Evolutionary conservation across 2,888 invertebrate genomes (phyloP).

Genomic region (Hermodice carunculata): DNA sequence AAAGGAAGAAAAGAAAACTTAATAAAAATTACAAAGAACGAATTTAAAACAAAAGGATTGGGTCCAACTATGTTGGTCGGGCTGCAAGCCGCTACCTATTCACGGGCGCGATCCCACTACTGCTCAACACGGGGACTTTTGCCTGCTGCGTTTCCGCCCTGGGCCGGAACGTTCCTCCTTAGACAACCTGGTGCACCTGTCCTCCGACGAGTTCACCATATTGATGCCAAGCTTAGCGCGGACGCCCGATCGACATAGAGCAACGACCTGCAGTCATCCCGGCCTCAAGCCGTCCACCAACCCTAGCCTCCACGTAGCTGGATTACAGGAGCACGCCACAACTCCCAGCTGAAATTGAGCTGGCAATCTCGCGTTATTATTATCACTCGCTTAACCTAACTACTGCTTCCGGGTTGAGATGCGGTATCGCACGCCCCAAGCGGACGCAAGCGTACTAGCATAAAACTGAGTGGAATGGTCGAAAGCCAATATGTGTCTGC

Average conservation of each 20-base stretch:
- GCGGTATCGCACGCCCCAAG: too few species aligned
- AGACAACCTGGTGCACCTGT: slow-evolving; percentile 87
- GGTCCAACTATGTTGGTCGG: slow-evolving; percentile 84
- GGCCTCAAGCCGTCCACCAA: slow-evolving; percentile 93
- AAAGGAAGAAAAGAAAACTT: too few species aligned
- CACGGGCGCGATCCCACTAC: slow-evolving; percentile 99
- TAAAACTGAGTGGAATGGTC: too few species aligned
- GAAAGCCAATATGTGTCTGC: too few species aligned
- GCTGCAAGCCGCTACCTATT: slow-evolving; percentile 86
- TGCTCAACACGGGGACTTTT: slow-evolving; percentile 98
- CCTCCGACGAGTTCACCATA: slow-evolving; percentile 93
- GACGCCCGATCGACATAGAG: slow-evolving; percentile 87
- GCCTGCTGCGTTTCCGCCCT: slow-evolving; percentile 99
- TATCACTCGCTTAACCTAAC: too few species aligned
- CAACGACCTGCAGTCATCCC: slow-evolving; percentile 80
- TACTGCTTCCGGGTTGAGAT: too few species aligned
- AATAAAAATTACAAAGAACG: too few species aligned
- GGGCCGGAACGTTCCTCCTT: slow-evolving; percentile 98
- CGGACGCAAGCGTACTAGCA: too few species aligned
- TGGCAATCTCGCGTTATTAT: too few species aligned
- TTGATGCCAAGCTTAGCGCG: slow-evolving; percentile 97
- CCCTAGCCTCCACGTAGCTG: slow-evolving; percentile 94
- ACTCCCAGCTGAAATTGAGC: slow-evolving; percentile 92
- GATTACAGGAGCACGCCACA: slow-evolving; percentile 98
- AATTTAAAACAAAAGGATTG: slow-evolving; percentile 81